These are phyloP conservation scores for Calyptomena viridis DNA, from an alignment of 2,113 vertebrate genomes.

Conservation along the genomic window DNA sequence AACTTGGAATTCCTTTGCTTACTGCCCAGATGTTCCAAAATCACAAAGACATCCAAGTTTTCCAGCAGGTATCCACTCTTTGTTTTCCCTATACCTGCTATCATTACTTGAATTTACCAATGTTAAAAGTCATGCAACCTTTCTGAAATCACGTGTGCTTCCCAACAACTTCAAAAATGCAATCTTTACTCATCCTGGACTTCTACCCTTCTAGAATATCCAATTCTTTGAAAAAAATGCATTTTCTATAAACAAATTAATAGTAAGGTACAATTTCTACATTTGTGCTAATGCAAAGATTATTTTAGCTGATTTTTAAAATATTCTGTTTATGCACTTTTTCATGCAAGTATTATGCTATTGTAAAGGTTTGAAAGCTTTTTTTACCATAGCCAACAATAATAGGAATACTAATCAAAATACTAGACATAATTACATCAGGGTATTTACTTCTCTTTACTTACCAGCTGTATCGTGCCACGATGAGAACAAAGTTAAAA, in stretches of 20 bases:
- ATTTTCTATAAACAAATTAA: background rate
- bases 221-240: background rate
- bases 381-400: background rate
- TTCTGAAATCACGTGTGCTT: background rate
- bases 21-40: background rate
- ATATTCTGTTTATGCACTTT: background rate
- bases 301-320: background rate
- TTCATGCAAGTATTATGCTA: background rate
- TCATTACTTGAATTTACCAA: background rate
- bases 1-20: background rate
- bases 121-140: background rate
- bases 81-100: background rate
- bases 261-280: background rate
- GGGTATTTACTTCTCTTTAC: background rate
- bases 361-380: background rate
- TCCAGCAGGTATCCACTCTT: background rate
- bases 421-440: background rate
- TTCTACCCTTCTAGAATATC: background rate
- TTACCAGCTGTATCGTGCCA: slow-evolving; percentile 58
- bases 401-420: background rate
- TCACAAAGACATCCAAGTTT: background rate
- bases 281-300: background rate
- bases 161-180: background rate
- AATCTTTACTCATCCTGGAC: background rate
- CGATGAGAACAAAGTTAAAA: slow-evolving; percentile 74